phyloP scores from a whole-genome alignment of 92 coral and sea anemone species.

The Virgularia gustaviana region DNA sequence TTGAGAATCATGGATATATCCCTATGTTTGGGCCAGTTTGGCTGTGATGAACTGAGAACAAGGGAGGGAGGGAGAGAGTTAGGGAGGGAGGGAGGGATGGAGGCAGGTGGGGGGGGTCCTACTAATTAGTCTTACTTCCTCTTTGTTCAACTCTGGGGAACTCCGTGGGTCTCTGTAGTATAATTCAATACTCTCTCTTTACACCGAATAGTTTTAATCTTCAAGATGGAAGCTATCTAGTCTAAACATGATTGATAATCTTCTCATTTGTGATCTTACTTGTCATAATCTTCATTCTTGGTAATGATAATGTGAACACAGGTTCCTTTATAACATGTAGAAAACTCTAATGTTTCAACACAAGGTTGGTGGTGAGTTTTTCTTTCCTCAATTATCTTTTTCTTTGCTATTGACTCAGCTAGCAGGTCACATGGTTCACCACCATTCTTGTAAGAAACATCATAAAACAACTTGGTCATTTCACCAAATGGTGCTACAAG shows the following conservation, averaged over 20 bases:
- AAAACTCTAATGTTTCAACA: conserved; percentile 14
- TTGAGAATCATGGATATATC: too few relatives aligned
- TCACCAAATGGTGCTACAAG: conserved; percentile 2
- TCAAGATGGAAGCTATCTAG: too few relatives aligned
- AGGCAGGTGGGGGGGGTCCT: too few relatives aligned
- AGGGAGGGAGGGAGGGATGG: too few relatives aligned
- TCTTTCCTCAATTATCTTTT: background rate
- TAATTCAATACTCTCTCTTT: too few relatives aligned
- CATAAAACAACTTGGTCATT: conserved; percentile 5
- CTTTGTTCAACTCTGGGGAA: too few relatives aligned
- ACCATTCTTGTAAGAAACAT: conserved; percentile 10
- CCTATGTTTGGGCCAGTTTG: too few relatives aligned
- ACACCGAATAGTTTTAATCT: too few relatives aligned
- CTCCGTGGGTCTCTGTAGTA: too few relatives aligned
- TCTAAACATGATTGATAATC: background rate
- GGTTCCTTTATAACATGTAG: conserved; percentile 32
- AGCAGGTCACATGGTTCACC: conserved; percentile 10
- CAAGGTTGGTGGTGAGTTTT: background rate
- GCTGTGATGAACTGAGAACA: too few relatives aligned
- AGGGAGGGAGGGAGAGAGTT: too few relatives aligned
- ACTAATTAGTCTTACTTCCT: too few relatives aligned
- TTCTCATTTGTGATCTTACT: background rate
- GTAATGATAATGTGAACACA: conserved; percentile 6
- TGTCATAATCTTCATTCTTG: background rate
- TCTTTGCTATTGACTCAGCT: conserved; percentile 7